phyloP scores from a whole-genome alignment of 2,797 vertebrate genomes.

The Cyprinella venusta region DNA sequence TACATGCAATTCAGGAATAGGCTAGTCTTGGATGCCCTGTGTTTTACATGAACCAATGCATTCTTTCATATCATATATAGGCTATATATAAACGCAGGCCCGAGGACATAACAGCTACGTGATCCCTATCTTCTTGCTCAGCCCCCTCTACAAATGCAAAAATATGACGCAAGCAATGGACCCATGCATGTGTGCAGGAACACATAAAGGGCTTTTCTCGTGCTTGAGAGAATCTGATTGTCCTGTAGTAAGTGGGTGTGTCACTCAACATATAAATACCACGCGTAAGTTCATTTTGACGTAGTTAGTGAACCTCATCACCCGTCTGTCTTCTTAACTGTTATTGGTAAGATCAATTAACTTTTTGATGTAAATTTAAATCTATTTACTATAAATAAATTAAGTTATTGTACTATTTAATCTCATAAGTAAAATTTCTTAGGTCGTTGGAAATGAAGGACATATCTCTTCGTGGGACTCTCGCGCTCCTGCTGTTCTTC shows the following conservation, averaged over 20 bases:
- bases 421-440: background rate
- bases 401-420: background rate
- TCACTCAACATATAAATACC: conserved; percentile 66
- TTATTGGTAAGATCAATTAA: background rate
- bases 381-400: background rate
- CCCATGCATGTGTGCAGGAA: conserved; percentile 1
- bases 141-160: background rate
- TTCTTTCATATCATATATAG: background rate
- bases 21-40: background rate
- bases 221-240: conserved; percentile 24
- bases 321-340: background rate
- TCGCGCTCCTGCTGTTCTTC: conserved; percentile 74
- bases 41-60: background rate
- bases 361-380: background rate
- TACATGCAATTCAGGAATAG: background rate
- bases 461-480: conserved; percentile 65
- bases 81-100: background rate
- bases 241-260: conserved; percentile 70
- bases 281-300: conserved; percentile 54
- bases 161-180: background rate
- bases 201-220: conserved; percentile 6
- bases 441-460: conserved; percentile 6
- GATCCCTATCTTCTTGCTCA: background rate
- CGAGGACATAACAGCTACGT: background rate
- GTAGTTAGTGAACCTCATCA: conserved; percentile 37